Evolutionary conservation across 2,888 invertebrate genomes (phyloP).

Genomic region (Eubasilissa splendida): DNA sequence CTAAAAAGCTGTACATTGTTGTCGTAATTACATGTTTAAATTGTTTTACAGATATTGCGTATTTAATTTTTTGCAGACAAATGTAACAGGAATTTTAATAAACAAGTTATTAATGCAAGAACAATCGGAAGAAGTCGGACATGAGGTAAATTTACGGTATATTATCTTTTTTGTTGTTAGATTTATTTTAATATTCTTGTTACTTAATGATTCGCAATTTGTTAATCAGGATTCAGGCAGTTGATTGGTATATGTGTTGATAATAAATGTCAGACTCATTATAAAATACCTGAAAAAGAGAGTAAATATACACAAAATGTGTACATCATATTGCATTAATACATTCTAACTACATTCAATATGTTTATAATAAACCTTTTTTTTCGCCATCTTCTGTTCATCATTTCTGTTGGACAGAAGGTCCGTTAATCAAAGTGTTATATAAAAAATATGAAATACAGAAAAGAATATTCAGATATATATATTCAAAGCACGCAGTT

Average conservation of each 20-base stretch:
- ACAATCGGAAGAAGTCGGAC: background rate
- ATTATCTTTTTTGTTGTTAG: too few relatives aligned
- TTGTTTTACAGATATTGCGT: background rate
- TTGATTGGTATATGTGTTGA: conserved; percentile 34
- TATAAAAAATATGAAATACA: background rate
- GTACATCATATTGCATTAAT: background rate
- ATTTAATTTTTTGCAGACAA: conserved; percentile 1
- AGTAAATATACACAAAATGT: background rate
- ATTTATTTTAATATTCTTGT: too few relatives aligned
- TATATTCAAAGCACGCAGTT: too few relatives aligned
- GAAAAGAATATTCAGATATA: background rate
- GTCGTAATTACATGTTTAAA: background rate
- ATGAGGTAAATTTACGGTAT: conserved; percentile 10
- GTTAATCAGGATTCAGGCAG: conserved; percentile 20
- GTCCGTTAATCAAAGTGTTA: background rate
- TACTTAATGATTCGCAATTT: conserved; percentile 7
- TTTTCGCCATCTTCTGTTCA: background rate
- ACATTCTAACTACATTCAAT: too few relatives aligned
- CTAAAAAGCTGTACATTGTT: too few relatives aligned
- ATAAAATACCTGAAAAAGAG: background rate
- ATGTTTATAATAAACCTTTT: background rate
- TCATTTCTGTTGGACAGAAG: background rate
- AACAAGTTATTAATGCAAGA: conserved; percentile 28
- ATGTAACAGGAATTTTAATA: background rate
- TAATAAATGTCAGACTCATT: background rate